Evolutionary conservation across 2,888 invertebrate species (phyloP).

Genomic region (Hirtodrosophila alboralis): DNA sequence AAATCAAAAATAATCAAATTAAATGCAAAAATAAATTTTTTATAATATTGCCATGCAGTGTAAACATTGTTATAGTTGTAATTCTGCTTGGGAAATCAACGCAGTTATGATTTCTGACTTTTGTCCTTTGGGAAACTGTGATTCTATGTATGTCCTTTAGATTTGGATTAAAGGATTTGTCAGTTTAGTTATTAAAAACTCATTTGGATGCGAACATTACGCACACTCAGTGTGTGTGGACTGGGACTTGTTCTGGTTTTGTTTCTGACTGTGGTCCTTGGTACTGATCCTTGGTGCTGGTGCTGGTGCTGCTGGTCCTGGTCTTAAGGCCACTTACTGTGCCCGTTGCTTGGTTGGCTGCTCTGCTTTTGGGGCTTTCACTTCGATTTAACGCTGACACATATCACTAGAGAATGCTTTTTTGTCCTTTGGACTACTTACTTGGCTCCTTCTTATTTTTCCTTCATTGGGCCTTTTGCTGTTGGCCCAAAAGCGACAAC

Average conservation of each 20-base stretch:
- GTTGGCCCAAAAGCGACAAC: constrained; percentile 55
- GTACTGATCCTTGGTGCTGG: no score
- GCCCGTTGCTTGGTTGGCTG: constrained; percentile 8
- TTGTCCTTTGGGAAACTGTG: background rate
- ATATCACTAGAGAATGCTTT: constrained; percentile 55
- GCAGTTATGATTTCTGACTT: constrained; percentile 3
- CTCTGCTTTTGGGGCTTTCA: constrained; percentile 58
- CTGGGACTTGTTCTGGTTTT: no score
- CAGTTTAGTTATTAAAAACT: constrained; percentile 75
- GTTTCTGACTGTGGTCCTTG: no score
- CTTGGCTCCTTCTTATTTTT: constrained; percentile 12
- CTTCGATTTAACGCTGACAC: constrained; percentile 77
- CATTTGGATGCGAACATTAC: constrained; percentile 42
- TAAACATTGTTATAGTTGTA: background rate
- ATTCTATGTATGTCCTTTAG: constrained; percentile 11
- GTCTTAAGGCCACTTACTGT: constrained; percentile 1
- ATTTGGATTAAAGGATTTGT: constrained; percentile 69
- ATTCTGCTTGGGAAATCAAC: constrained; percentile 13
- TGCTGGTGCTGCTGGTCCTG: constrained; percentile 3
- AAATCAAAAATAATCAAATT: no score
- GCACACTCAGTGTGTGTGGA: background rate
- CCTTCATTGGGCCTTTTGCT: constrained; percentile 27
- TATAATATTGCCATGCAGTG: background rate
- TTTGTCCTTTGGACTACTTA: constrained; percentile 34
- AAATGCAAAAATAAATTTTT: no score